Evolutionary conservation across 2,113 vertebrate species (phyloP).

Genomic region (Hucho hucho): DNA sequence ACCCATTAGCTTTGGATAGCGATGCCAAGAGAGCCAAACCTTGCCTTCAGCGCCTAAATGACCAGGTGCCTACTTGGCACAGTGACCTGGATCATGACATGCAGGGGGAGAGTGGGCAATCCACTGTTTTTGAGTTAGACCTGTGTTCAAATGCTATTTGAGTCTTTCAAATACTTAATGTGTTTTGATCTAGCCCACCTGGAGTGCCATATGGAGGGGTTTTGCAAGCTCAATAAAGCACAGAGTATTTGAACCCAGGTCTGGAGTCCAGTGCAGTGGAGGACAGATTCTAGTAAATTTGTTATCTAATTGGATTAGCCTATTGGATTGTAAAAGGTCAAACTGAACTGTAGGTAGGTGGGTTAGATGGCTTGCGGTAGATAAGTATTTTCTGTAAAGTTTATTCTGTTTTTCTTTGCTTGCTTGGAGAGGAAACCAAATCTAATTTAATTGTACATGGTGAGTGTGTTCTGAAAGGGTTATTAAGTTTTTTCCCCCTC

Average conservation of each 20-base stretch:
- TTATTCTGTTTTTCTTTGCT: too few relatives aligned
- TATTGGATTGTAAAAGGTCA: background rate
- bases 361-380: background rate
- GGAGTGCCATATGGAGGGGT: background rate
- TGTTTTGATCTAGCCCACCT: background rate
- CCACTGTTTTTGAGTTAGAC: background rate
- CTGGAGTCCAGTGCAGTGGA: background rate
- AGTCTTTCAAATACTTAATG: too few relatives aligned
- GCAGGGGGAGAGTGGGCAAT: background rate
- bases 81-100: background rate
- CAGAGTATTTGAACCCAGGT: too few relatives aligned
- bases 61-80: conserved; percentile 29
- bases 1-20: conserved; percentile 23
- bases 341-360: background rate
- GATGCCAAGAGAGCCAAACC: background rate
- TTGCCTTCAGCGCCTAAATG: conserved; percentile 6
- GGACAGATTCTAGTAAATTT: background rate
- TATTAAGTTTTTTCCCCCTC: background rate
- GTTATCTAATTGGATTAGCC: background rate
- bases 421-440: too few relatives aligned
- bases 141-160: too few relatives aligned
- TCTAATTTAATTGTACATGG: background rate
- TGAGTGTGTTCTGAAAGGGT: background rate
- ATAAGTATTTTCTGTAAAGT: background rate
- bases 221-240: background rate